Conservation (phyloP, 2,888 invertebrate genomes). For the Lepidocyrtoides sp. region DNA sequence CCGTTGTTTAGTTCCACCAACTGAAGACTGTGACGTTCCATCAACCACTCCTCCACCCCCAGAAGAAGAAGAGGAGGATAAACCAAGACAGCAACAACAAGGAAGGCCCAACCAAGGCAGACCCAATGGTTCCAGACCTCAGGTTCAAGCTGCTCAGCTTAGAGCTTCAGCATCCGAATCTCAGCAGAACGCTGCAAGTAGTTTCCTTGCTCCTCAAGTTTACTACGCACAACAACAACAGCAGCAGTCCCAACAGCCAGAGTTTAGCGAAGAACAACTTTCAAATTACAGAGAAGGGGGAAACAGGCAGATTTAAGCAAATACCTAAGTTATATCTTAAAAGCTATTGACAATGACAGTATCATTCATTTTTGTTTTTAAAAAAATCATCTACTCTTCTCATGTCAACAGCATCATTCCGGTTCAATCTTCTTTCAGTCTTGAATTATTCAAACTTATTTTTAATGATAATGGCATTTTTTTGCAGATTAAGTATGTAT, state of each 20-base stretch:
- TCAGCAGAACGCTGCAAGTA: constrained; percentile 81
- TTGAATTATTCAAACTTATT: background rate
- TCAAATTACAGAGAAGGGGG: constrained; percentile 26
- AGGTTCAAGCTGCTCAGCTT: constrained; percentile 70
- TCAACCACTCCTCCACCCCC: constrained; percentile 91
- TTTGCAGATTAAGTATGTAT: background rate
- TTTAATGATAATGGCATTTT: constrained; percentile 20
- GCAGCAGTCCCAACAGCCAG: constrained; percentile 68
- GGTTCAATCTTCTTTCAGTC: constrained; percentile 22
- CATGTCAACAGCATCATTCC: background rate
- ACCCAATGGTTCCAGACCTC: constrained; percentile 59
- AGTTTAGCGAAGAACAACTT: constrained; percentile 58
- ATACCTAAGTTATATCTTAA: background rate
- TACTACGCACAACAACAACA: constrained; percentile 49
- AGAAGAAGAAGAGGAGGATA: constrained; percentile 87
- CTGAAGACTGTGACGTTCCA: constrained; percentile 95
- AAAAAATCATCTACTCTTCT: background rate
- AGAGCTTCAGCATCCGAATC: constrained; percentile 82
- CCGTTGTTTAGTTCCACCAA: constrained; percentile 95
- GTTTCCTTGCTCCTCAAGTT: constrained; percentile 69
- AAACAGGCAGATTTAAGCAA: constrained; percentile 44
- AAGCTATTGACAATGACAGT: background rate
- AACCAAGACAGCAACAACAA: constrained; percentile 84
- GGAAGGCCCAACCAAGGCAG: constrained; percentile 49
- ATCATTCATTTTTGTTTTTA: background rate